Conservation (phyloP, 2,797 vertebrate genomes). For the Pteropus rufus region DNA sequence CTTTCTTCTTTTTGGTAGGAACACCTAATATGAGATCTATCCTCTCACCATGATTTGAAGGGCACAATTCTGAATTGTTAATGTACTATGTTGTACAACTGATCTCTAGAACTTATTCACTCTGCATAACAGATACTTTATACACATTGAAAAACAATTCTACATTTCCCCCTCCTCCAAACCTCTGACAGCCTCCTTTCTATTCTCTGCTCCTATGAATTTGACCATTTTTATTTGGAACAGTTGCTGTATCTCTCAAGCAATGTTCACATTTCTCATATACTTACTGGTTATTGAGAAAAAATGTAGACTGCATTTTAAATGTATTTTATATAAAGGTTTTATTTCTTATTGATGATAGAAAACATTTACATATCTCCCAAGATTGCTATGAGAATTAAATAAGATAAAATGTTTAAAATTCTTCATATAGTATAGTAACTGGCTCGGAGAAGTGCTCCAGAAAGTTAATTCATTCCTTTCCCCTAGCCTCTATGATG, state of each 20-base stretch:
- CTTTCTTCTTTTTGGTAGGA: neutral
- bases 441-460: neutral
- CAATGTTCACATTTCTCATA: neutral
- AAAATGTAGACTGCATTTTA: neutral
- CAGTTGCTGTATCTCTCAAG: neutral
- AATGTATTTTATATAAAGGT: neutral
- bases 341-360: neutral
- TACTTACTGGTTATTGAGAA: neutral
- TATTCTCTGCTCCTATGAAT: neutral
- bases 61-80: neutral
- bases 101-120: neutral
- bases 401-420: neutral
- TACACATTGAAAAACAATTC: neutral
- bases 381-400: neutral
- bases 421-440: neutral
- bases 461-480: neutral
- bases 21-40: neutral
- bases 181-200: neutral
- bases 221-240: neutral
- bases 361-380: neutral
- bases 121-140: neutral
- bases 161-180: neutral
- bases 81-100: neutral
- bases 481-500: neutral
- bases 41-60: neutral